These are phyloP conservation scores for Cephalophus harveyi DNA, from an alignment of 2,113 vertebrate genomes.

Conservation along the genomic window DNA sequence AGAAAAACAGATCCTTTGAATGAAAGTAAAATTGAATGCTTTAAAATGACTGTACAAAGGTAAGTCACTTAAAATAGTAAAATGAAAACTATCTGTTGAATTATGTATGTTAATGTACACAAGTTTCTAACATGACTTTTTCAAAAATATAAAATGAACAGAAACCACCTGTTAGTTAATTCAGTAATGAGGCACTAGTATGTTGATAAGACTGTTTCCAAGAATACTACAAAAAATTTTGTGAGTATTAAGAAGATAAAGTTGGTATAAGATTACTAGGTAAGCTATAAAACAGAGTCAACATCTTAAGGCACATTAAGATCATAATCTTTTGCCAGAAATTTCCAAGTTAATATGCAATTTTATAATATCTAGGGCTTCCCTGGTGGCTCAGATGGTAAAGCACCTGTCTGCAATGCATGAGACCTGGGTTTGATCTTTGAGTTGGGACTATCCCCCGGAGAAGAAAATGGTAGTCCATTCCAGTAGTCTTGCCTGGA, in stretches of 20 bases:
- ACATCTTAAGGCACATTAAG: not conserved
- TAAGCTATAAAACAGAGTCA: not conserved
- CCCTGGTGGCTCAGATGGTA: not conserved
- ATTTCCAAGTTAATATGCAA: not conserved
- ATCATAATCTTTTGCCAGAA: not conserved
- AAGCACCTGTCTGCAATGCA: not conserved
- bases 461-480: not conserved
- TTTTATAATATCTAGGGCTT: not conserved
- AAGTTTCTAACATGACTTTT: not conserved
- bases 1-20: not conserved
- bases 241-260: not conserved
- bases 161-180: not conserved
- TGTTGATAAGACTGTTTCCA: not conserved
- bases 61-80: not conserved
- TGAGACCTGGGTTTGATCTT: not conserved
- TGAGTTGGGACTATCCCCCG: not conserved
- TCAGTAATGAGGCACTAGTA: not conserved
- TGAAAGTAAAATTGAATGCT: not conserved
- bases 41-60: not conserved
- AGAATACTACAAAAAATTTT: not conserved
- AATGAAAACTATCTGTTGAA: not conserved
- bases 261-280: not conserved
- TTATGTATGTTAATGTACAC: not conserved
- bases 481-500: not conserved
- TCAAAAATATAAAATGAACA: not conserved